Percentiles rank a stretch among this genome's conserved stretches.
These are phyloP conservation scores for Zhuqinia jingwanae DNA, from an alignment of 2,888 invertebrate species.

Conservation along the genomic window DNA sequence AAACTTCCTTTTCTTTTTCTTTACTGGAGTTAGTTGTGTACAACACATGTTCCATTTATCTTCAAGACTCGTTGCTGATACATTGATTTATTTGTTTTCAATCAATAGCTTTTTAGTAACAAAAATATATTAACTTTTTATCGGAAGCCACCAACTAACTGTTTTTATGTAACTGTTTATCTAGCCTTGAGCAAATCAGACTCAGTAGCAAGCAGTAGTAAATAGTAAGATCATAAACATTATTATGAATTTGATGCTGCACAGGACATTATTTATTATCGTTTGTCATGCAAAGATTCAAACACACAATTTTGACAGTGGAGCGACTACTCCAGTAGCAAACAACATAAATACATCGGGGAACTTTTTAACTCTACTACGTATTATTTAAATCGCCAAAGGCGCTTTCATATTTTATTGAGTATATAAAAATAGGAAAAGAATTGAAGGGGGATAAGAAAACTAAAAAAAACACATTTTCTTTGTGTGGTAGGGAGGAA, in stretches of 20 bases:
- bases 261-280: conserved; percentile 34
- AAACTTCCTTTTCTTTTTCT: no score
- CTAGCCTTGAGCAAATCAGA: not conserved
- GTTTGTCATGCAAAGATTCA: conserved; percentile 26
- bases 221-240: not conserved
- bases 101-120: not conserved
- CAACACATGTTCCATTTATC: no score
- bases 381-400: not conserved
- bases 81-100: not conserved
- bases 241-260: not conserved
- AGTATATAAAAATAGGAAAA: not conserved
- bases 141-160: not conserved
- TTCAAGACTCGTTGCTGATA: no score
- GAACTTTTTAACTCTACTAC: no score
- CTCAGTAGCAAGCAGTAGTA: no score
- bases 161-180: conserved; percentile 18
- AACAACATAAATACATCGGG: no score
- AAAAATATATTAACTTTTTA: not conserved
- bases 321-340: not conserved
- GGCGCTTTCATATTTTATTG: not conserved
- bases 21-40: no score
- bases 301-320: no score
- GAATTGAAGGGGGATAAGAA: not conserved
- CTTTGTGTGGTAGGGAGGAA: conserved; percentile 5
- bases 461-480: conserved; percentile 16